These are phyloP conservation scores for Automeris io DNA, from an alignment of 2,888 invertebrate genomes.

Conservation along the genomic window DNA sequence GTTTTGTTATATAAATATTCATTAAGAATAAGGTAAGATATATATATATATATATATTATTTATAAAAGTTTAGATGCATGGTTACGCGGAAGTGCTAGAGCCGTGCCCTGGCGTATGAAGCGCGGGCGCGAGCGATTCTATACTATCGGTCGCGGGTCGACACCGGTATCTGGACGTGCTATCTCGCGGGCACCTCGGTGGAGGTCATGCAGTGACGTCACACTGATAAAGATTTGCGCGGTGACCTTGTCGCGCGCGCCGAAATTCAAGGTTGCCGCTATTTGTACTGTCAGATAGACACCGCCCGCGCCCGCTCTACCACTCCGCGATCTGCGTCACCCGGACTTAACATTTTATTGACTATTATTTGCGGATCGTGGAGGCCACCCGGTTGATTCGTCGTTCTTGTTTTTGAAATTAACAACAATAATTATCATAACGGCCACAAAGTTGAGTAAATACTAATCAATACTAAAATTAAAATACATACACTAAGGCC, in stretches of 20 bases:
- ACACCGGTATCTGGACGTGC: constrained; percentile 53
- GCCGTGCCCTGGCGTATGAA: constrained; percentile 19
- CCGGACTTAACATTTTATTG: constrained; percentile 57
- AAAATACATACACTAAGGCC: too few species aligned
- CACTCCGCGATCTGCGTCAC: constrained; percentile 45
- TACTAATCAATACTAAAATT: too few species aligned
- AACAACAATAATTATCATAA: constrained; percentile 18
- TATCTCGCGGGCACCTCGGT: constrained; percentile 69
- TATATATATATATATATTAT: too few species aligned
- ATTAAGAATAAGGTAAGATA: too few species aligned
- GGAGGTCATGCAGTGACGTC: constrained; percentile 73
- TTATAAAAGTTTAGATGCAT: too few species aligned
- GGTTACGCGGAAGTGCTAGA: constrained; percentile 21
- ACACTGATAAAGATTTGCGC: constrained; percentile 75
- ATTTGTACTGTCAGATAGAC: constrained; percentile 71
- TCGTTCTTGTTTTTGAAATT: constrained; percentile 16
- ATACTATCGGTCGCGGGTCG: constrained; percentile 71
- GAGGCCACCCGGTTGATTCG: constrained; percentile 41
- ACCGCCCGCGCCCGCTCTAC: constrained; percentile 38
- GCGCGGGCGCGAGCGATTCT: constrained; percentile 29
- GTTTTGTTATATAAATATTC: too few species aligned
- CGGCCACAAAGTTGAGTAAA: neutral
- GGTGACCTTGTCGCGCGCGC: constrained; percentile 73
- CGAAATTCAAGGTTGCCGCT: constrained; percentile 73
- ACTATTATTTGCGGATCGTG: constrained; percentile 55